A percentile compares a stretch with the other conserved stretches of the same genome.
Evolutionary conservation across 2,113 vertebrate species (phyloP).

Genomic region (Takifugu flavidus): DNA sequence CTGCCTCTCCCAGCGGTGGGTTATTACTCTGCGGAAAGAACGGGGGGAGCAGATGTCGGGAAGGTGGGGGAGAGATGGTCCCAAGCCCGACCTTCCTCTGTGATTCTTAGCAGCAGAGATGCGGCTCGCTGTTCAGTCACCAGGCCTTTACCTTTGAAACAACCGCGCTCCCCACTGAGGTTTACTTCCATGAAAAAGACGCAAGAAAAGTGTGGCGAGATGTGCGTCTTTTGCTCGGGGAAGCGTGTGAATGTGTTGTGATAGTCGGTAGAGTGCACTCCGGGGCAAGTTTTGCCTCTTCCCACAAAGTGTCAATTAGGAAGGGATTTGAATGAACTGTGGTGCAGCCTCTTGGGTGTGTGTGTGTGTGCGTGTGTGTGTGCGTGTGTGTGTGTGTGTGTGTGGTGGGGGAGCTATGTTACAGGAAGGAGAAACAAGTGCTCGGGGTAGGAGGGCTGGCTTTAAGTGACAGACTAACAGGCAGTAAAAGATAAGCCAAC

Average conservation of each 20-base stretch:
- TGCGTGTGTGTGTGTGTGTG: too few species aligned
- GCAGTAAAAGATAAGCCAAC: too few species aligned
- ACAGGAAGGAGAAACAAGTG: too few species aligned
- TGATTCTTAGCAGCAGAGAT: constrained; percentile 26
- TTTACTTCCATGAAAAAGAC: constrained; percentile 9
- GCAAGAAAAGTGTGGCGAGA: constrained; percentile 22
- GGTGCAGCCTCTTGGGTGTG: constrained; percentile 44
- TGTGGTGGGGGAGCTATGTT: too few species aligned
- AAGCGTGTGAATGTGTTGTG: too few species aligned
- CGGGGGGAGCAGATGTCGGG: constrained; percentile 4
- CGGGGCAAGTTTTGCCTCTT: constrained; percentile 51
- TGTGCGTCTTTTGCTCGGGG: constrained; percentile 33
- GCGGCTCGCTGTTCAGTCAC: constrained; percentile 20
- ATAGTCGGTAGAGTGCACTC: constrained; percentile 64
- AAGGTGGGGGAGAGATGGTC: constrained; percentile 24
- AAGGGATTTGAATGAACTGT: constrained; percentile 63
- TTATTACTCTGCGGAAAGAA: constrained; percentile 39
- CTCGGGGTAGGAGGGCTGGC: too few species aligned
- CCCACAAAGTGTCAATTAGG: constrained; percentile 65
- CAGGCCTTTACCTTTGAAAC: constrained; percentile 39
- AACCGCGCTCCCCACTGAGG: constrained; percentile 22
- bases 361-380: too few species aligned
- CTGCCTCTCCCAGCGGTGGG: constrained; percentile 60
- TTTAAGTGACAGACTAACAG: too few species aligned
- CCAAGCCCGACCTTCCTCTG: constrained; percentile 61